Percentiles rank a stretch among this genome's conserved stretches.
phyloP scores from a whole-genome alignment of 2,797 vertebrate genomes.

The Poeciliopsis turneri region DNA sequence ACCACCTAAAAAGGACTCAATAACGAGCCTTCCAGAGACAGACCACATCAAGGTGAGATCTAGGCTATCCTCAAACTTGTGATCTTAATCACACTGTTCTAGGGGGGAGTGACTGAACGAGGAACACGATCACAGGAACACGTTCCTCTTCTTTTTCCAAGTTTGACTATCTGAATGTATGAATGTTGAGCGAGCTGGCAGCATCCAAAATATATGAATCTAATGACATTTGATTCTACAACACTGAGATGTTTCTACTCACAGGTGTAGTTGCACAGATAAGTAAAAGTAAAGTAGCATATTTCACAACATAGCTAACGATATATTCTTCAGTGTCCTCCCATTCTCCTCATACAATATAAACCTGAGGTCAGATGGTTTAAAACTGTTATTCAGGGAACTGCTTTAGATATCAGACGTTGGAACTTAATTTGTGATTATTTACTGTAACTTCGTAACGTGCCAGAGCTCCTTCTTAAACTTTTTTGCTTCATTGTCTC shows the following conservation, averaged over 20 bases:
- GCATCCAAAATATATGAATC: constrained; percentile 41
- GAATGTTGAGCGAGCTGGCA: constrained; percentile 62
- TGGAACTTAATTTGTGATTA: constrained; percentile 48
- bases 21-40: constrained; percentile 85
- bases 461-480: constrained; percentile 10
- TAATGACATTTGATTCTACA: constrained; percentile 52
- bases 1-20: constrained; percentile 84
- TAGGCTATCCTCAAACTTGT: constrained; percentile 97
- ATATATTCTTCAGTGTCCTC: constrained; percentile 42
- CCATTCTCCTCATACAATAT: constrained; percentile 56
- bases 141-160: constrained; percentile 42
- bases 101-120: constrained; percentile 21
- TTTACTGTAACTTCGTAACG: constrained; percentile 2
- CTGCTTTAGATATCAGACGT: constrained; percentile 51
- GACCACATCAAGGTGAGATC: constrained; percentile 86
- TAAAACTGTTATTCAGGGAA: constrained; percentile 63
- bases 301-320: constrained; percentile 58
- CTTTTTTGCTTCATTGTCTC: constrained; percentile 14
- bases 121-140: constrained; percentile 32
- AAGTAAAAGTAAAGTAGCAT: constrained; percentile 62
- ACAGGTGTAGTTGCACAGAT: constrained; percentile 61
- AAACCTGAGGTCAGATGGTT: constrained; percentile 45
- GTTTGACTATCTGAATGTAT: constrained; percentile 78
- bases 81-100: constrained; percentile 75
- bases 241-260: constrained; percentile 71